A percentile compares a stretch with the other conserved stretches of the same genome.
Evolutionary conservation across 1,140 invertebrate genomes (phyloP).

Genomic region (Drosophila funebris): DNA sequence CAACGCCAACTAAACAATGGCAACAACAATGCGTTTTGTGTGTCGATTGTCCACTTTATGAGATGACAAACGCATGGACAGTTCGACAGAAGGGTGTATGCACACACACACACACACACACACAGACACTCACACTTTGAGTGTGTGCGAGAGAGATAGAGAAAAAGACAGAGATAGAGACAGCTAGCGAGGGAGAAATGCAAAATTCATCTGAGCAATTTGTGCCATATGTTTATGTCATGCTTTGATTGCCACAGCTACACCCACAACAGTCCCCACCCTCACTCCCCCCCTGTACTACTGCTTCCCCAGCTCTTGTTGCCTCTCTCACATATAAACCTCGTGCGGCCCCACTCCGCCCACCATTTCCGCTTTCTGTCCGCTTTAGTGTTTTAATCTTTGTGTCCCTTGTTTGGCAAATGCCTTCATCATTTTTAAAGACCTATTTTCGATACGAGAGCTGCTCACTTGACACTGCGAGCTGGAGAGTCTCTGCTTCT

Average conservation of each 20-base stretch:
- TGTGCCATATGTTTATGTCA: conserved; percentile 27
- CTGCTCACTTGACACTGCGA: conserved; percentile 2
- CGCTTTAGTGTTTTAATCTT: conserved; percentile 3
- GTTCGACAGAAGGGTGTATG: conserved; percentile 21
- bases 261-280: too few relatives aligned
- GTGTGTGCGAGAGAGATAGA: not conserved
- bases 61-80: conserved; percentile 30
- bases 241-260: conserved; percentile 30
- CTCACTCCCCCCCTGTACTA: not conserved
- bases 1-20: conserved; percentile 15
- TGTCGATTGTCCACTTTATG: conserved; percentile 15
- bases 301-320: not conserved
- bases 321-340: not conserved
- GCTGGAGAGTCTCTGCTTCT: not conserved
- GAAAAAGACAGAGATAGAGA: not conserved
- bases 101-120: not conserved
- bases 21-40: conserved; percentile 22
- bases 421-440: conserved; percentile 8
- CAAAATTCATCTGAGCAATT: conserved; percentile 22
- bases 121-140: not conserved
- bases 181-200: not conserved
- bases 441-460: conserved; percentile 7
- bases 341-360: too few relatives aligned
- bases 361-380: not conserved
- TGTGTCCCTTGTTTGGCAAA: not conserved